Base-by-base conservation (phyloP, 2,888 invertebrate genomes). In the Herminia tarsipennalis region DNA sequence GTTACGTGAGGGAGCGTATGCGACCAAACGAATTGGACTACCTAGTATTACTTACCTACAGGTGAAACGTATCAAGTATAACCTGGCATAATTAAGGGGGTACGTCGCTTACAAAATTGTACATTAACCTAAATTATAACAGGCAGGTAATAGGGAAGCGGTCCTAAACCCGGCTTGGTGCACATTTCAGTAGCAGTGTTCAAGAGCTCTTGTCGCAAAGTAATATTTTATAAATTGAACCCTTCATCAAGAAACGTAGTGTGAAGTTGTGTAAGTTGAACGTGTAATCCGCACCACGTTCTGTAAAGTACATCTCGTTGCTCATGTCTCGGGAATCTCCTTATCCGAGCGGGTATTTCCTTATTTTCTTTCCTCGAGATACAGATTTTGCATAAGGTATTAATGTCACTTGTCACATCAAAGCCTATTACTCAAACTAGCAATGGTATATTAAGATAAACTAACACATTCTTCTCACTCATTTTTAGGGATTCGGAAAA, bases 151-250 rank as follows among this genome's bases (percentile, higher is more conserved):
- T 44, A 43, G 40, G 9, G 40, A 35, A 24, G 40, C 33, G n/a
- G n/a, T n/a, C 35, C 18, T n/a, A 37, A 34, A 39, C 30, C 41
- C 45, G 16, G 24, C 36, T 43, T 18, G 13, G 38, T 35, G 37
- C 37, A 37, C 53, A 39, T 50, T 56, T 52, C 34, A 48, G 35
- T 35, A 21, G 36, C 24, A 32, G 29, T 36, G 25, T 39, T 47
- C 29, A 27, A 40, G 37, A 40, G 42, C 56, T 56, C 49, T 56
- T 51, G 50, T 50, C 46, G 30, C 14, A 25, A 29, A 42, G 42
- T 51, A 36, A 57, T 65, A 65, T 65, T 58, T 66, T 52, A 66
- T 38, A 66, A 55, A 58, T 47, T 48, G 46, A 42, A 48, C 54
- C 57, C 43, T 60, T 50, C 50, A 50, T 56, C 45, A 54, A 46